Evolutionary conservation across 1,140 invertebrate genomes (phyloP).

Genomic region (Sitobion miscanthi): DNA sequence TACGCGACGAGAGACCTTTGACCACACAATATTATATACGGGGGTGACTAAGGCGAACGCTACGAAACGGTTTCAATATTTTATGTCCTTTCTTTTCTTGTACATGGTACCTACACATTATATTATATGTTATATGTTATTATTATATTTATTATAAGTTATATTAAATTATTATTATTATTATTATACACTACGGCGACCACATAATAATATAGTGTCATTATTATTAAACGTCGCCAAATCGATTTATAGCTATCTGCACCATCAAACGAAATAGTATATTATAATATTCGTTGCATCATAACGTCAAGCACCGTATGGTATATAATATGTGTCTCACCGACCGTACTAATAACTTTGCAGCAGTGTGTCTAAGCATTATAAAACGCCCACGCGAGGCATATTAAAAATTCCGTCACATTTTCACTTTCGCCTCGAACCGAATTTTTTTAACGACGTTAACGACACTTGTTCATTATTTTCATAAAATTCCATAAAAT

Average conservation of each 20-base stretch:
- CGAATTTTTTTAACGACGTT: neutral
- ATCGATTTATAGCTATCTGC: neutral
- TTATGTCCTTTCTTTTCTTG: neutral
- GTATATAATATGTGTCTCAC: neutral
- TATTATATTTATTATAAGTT: neutral
- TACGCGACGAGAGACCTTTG: neutral
- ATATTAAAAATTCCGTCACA: neutral
- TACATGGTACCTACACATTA: neutral
- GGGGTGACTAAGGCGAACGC: neutral
- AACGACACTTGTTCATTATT: neutral
- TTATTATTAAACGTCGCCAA: conserved; percentile 11
- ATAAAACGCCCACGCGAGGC: neutral
- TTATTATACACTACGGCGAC: neutral
- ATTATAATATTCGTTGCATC: neutral
- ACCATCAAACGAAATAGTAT: neutral
- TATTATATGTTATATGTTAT: too few species aligned
- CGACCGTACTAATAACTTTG: neutral
- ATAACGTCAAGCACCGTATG: neutral
- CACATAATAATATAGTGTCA: neutral
- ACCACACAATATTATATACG: neutral
- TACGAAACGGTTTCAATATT: neutral
- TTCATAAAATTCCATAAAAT: neutral
- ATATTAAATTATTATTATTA: neutral
- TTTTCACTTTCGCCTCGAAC: conserved; percentile 3
- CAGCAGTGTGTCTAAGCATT: neutral